phyloP scores from a whole-genome alignment of 2,797 vertebrate species.

The Danio aesculapii region DNA sequence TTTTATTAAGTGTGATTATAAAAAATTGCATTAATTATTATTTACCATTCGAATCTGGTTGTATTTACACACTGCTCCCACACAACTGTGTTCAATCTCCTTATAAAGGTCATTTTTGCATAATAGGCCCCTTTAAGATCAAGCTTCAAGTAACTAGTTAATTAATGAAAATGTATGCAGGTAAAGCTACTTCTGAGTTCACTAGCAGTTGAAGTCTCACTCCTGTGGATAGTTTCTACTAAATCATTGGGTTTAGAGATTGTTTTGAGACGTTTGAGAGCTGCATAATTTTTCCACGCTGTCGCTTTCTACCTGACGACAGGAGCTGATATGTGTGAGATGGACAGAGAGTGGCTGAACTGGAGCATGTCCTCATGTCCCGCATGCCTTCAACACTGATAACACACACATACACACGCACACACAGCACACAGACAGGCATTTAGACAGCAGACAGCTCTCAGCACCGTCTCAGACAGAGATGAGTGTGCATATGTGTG shows the following conservation, averaged over 20 bases:
- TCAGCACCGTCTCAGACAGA: slow-evolving; percentile 17
- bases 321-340: slow-evolving; percentile 4
- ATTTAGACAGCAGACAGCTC: slow-evolving; percentile 17
- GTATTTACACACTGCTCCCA: too few species aligned
- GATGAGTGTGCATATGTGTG: not conserved
- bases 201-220: too few species aligned
- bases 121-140: too few species aligned
- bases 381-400: slow-evolving; percentile 21
- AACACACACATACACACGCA: not conserved
- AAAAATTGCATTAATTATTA: too few species aligned
- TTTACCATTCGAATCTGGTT: too few species aligned
- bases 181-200: too few species aligned
- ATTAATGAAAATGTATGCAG: too few species aligned
- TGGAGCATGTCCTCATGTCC: not conserved
- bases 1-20: too few species aligned
- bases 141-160: too few species aligned
- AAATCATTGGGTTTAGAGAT: not conserved
- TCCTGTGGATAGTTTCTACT: not conserved
- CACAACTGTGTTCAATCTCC: too few species aligned
- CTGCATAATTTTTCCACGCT: not conserved
- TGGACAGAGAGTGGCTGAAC: slow-evolving; percentile 14
- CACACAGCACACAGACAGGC: slow-evolving; percentile 8
- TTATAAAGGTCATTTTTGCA: too few species aligned
- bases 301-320: slow-evolving; percentile 19
- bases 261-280: not conserved